Percentiles rank a stretch among this genome's conserved stretches.
Conservation (phyloP, 2,113 vertebrate species). For the Trochalopteron elliotii region DNA sequence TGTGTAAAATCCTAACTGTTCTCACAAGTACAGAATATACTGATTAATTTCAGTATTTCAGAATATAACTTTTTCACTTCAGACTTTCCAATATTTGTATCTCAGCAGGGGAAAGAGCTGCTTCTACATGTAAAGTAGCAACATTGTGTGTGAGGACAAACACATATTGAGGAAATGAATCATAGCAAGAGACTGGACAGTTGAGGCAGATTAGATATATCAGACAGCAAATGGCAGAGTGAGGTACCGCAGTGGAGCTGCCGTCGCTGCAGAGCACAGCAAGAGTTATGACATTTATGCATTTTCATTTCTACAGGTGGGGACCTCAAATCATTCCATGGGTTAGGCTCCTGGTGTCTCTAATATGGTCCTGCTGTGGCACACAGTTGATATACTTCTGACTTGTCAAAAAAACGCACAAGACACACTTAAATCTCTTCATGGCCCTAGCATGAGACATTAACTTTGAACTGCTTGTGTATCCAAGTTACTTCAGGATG, state of each 20-base stretch:
- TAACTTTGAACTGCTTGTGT: conserved; percentile 68
- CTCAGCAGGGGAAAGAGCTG: conserved; percentile 16
- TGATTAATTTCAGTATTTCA: conserved; percentile 34
- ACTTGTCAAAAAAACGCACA: conserved; percentile 56
- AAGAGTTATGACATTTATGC: conserved; percentile 79
- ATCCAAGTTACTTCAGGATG: conserved; percentile 64
- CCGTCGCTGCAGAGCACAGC: conserved; percentile 24
- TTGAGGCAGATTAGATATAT: conserved; percentile 69
- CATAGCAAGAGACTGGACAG: conserved; percentile 68
- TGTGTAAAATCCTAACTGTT: not conserved
- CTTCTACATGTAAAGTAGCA: conserved; percentile 45
- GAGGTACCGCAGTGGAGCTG: conserved; percentile 70
- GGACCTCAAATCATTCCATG: conserved; percentile 72
- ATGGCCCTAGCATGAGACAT: conserved; percentile 63
- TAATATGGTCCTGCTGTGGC: conserved; percentile 72
- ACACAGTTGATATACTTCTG: conserved; percentile 72
- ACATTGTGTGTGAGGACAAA: conserved; percentile 64
- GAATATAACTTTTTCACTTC: not conserved
- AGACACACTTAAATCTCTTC: conserved; percentile 72
- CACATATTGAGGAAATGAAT: conserved; percentile 64
- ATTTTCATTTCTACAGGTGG: conserved; percentile 82
- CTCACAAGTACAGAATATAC: not conserved
- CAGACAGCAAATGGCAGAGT: conserved; percentile 58
- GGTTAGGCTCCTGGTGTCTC: conserved; percentile 60
- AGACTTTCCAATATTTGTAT: conserved; percentile 23